These are phyloP conservation scores for Botia almorhae DNA, from an alignment of 2,797 vertebrate genomes.

Conservation along the genomic window DNA sequence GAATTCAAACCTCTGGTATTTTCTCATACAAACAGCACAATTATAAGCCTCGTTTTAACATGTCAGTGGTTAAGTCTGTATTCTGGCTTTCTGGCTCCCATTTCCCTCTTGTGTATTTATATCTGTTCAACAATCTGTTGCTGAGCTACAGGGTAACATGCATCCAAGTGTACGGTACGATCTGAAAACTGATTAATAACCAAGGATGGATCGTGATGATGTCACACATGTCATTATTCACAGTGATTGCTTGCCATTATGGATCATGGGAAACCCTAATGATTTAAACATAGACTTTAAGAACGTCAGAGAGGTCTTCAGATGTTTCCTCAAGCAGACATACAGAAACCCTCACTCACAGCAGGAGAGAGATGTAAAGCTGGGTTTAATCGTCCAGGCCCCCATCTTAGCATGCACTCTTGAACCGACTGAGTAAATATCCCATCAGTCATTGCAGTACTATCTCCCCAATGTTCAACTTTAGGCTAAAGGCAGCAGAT, in stretches of 20 bases:
- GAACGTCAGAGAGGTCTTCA: background rate
- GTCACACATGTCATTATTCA: background rate
- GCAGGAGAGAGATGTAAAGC: slow-evolving; percentile 55
- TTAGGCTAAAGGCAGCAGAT: slow-evolving; percentile 64
- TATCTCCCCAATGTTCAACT: slow-evolving; percentile 54
- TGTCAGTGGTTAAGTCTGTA: slow-evolving; percentile 11
- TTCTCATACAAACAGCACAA: slow-evolving; percentile 33
- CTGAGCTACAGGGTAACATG: slow-evolving; percentile 1
- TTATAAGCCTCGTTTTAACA: slow-evolving; percentile 37
- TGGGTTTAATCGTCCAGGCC: slow-evolving; percentile 69
- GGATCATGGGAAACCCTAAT: slow-evolving; percentile 1
- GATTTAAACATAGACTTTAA: slow-evolving; percentile 19
- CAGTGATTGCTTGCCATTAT: slow-evolving; percentile 9
- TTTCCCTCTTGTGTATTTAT: slow-evolving; percentile 9
- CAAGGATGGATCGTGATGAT: background rate
- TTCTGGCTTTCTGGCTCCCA: background rate
- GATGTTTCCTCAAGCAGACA: background rate
- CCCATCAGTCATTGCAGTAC: slow-evolving; percentile 68
- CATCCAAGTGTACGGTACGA: background rate
- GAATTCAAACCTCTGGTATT: slow-evolving; percentile 34
- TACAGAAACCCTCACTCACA: slow-evolving; percentile 7
- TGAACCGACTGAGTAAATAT: slow-evolving; percentile 66
- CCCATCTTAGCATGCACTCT: slow-evolving; percentile 58
- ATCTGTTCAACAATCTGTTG: slow-evolving; percentile 3
- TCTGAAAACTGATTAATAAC: background rate